Base-by-base conservation (phyloP, 2,113 vertebrate species). In the Hydrochoerus hydrochaeris region DNA sequence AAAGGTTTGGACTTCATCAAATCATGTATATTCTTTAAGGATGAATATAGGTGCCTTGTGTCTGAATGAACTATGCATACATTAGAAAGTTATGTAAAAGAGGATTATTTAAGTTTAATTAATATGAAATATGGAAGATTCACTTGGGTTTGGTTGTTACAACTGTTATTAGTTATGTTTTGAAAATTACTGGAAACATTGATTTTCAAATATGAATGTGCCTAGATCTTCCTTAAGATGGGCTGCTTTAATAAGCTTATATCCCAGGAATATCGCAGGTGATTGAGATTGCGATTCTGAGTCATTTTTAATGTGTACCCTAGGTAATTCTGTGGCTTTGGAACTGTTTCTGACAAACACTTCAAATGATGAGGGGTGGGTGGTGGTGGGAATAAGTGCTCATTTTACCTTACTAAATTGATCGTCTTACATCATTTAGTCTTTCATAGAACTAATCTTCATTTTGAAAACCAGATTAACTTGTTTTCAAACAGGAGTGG, bases 41-140 rank as follows among this genome's bases (percentile, higher is more conserved):
- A 80, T 78, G n/a, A 82, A 30, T 16, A 19, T 28, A 85, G 26
- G 75, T 86, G 77, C 67, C 65, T 19, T 46, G 3, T 83, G 67
- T 73, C 58, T 80, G 38, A 73, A 41, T 83, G 63, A 93, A 52
- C 38, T 65, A 52, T 32, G 3, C 20, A 35, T 63, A 38, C 60
- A 22, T 92, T 90, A 52, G 52, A 73, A 92, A 95, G 67, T 54
- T 89, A 1, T 73, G 3, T 63, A 54, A 92, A 62, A 38, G n/a
- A 84, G 9, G 35, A 32, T 90, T 81, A 46, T 82, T 84, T 92
- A 71, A 71, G 54, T 75, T 94, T 52, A 93, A 94, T 20, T 67
- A 26, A 63, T 90, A 26, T 60, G 38, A 57, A 81, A 80, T 32
- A 54, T 89, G 28, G 41, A 81, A 44, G 35, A 38, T 44, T 75